Evolutionary conservation across 2,113 vertebrate species (phyloP).

Genomic region (Ameiurus melas): DNA sequence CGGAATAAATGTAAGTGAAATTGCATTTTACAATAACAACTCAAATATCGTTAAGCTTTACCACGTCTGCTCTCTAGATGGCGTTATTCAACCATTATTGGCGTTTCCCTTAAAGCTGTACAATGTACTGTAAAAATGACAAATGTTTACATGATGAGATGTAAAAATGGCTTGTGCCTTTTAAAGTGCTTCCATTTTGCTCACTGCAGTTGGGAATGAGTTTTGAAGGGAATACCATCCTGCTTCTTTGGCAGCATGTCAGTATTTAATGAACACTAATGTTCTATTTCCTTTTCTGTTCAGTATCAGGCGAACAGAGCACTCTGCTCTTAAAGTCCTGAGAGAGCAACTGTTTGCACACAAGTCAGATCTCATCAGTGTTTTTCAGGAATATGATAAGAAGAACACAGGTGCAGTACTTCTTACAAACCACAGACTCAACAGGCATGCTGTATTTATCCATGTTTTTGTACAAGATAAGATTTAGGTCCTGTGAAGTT

Average conservation of each 20-base stretch:
- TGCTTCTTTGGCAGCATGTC: background rate
- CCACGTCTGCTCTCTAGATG: background rate
- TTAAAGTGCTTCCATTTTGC: background rate
- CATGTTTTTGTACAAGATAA: background rate
- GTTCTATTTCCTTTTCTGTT: background rate
- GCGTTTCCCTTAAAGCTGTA: background rate
- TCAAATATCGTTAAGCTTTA: background rate
- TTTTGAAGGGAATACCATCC: background rate
- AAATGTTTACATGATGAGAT: background rate
- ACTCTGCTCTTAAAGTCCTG: slow-evolving; percentile 73
- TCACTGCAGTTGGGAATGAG: background rate
- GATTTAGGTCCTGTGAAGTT: background rate
- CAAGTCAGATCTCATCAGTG: slow-evolving; percentile 74
- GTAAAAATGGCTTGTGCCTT: background rate
- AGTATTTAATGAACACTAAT: background rate
- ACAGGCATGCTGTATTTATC: background rate
- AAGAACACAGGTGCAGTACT: slow-evolving; percentile 66
- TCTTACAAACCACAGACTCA: background rate
- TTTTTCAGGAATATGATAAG: slow-evolving; percentile 70
- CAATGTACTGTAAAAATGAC: background rate
- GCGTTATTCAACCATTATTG: background rate
- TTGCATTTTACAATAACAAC: background rate
- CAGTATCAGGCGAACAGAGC: slow-evolving; percentile 71
- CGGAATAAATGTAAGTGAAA: background rate
- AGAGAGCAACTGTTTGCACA: slow-evolving; percentile 76